Conservation (phyloP, 1,140 invertebrate species). For the Hestina assimilis region DNA sequence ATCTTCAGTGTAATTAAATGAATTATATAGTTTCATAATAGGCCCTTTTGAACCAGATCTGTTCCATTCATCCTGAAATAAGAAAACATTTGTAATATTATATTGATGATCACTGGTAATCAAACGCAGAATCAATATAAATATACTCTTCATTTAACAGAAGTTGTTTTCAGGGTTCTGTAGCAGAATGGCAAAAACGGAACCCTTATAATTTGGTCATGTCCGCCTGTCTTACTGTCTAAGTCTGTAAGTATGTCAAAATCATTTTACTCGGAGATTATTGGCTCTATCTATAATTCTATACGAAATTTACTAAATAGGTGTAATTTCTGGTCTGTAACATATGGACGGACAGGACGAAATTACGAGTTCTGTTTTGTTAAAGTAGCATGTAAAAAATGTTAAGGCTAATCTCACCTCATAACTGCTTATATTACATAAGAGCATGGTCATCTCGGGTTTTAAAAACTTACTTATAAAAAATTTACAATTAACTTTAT, state of each 20-base stretch:
- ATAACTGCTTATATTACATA: neutral
- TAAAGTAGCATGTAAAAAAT: too few relatives aligned
- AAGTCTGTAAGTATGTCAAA: too few relatives aligned
- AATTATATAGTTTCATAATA: slow-evolving; percentile 37
- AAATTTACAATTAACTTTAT: neutral
- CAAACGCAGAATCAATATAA: neutral
- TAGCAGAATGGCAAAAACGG: too few relatives aligned
- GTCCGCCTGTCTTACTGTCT: too few relatives aligned
- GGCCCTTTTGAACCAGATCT: neutral
- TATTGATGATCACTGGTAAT: neutral
- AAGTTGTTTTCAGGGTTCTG: too few relatives aligned
- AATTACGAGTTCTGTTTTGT: too few relatives aligned
- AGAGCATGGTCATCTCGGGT: neutral
- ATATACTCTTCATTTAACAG: neutral
- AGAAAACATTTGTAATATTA: neutral
- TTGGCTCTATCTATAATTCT: too few relatives aligned
- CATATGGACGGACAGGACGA: too few relatives aligned
- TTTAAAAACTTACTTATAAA: neutral
- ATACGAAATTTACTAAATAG: too few relatives aligned
- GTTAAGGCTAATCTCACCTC: neutral
- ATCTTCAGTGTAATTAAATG: slow-evolving; percentile 42
- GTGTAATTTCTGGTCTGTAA: too few relatives aligned
- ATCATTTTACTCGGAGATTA: too few relatives aligned
- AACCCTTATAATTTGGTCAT: too few relatives aligned
- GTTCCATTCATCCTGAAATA: slow-evolving; percentile 24